Percentiles rank a stretch among this genome's conserved stretches.
These are phyloP conservation scores for Mimas tiliae DNA, from an alignment of 2,888 invertebrate species.

Conservation along the genomic window DNA sequence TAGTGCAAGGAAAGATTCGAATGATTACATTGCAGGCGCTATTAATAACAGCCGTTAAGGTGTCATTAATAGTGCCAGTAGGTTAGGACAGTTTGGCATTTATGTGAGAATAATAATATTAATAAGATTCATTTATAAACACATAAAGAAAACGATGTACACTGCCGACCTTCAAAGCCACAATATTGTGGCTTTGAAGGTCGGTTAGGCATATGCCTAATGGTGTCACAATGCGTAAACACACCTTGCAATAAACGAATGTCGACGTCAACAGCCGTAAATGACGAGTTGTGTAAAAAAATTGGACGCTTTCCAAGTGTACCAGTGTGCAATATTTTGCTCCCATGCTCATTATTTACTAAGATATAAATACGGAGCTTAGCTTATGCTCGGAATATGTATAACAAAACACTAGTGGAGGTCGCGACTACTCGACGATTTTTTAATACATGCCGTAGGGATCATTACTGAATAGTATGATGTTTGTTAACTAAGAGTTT, in stretches of 20 bases:
- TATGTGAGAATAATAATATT: too few species aligned
- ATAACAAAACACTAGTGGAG: constrained; percentile 14
- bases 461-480: not conserved
- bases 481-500: not conserved
- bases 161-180: not conserved
- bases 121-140: too few species aligned
- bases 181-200: too few species aligned
- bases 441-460: not conserved
- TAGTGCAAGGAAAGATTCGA: too few species aligned
- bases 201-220: too few species aligned
- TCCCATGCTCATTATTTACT: not conserved
- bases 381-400: not conserved
- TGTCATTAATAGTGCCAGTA: too few species aligned
- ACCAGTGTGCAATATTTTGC: constrained; percentile 32
- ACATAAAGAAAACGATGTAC: not conserved
- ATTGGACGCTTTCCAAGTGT: constrained; percentile 54
- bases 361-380: constrained; percentile 19
- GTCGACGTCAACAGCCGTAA: constrained; percentile 42
- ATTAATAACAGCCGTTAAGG: too few species aligned
- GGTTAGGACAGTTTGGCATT: too few species aligned
- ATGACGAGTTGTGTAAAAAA: constrained; percentile 41
- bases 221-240: not conserved
- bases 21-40: too few species aligned
- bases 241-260: constrained; percentile 5
- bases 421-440: not conserved